Percentiles rank a stretch among this genome's conserved stretches.
Conservation (phyloP, 2,113 vertebrate genomes). For the Python bivittatus region DNA sequence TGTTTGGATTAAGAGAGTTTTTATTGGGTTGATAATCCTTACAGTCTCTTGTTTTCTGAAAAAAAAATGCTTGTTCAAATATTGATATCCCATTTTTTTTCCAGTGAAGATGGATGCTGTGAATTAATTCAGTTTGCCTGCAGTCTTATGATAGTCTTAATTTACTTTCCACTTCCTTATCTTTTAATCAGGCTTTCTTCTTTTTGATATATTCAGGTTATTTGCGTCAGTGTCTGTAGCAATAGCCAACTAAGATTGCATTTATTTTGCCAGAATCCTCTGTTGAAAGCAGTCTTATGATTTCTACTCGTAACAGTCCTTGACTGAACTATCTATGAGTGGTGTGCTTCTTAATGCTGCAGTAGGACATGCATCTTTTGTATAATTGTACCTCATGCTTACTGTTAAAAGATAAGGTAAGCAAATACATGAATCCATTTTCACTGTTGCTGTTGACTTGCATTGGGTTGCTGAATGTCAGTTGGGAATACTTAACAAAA, state of each 20-base stretch:
- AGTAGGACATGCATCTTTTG: neutral
- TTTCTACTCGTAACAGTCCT: neutral
- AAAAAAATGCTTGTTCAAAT: neutral
- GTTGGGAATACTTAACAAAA: neutral
- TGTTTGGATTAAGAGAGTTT: neutral
- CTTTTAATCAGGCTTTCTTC: neutral
- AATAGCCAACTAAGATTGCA: neutral
- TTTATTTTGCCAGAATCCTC: neutral
- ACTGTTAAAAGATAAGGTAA: neutral
- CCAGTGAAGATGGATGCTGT: neutral
- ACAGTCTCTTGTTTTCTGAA: too few species aligned
- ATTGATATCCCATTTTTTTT: neutral
- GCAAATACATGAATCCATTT: neutral
- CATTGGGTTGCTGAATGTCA: neutral
- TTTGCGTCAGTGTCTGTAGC: neutral
- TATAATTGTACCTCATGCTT: neutral
- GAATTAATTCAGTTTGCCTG: neutral
- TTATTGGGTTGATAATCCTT: neutral
- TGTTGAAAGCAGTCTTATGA: neutral
- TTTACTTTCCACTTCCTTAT: too few species aligned
- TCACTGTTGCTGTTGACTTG: neutral
- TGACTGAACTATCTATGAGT: neutral
- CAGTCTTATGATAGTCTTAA: neutral
- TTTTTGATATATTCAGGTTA: neutral
- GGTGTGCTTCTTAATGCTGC: neutral